Conservation (phyloP, 2,113 vertebrate species). For the Erythrocercus mccallii region DNA sequence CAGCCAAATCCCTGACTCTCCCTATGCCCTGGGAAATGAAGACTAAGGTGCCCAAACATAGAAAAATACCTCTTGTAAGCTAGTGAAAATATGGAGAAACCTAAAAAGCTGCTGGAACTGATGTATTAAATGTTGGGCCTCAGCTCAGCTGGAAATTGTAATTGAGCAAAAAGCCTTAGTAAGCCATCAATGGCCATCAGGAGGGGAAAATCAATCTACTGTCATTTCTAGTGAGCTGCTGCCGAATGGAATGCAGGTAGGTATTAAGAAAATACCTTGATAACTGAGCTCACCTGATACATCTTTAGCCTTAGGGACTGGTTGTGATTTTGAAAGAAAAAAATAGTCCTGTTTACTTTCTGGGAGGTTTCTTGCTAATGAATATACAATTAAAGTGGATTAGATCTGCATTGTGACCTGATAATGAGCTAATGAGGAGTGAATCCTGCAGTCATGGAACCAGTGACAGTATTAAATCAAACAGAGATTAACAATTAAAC, state of each 20-base stretch:
- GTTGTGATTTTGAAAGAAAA: slow-evolving; percentile 14
- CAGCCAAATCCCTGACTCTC: neutral
- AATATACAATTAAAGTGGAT: neutral
- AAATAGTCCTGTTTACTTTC: neutral
- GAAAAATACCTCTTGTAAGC: neutral
- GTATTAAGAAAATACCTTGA: neutral
- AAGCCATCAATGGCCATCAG: neutral
- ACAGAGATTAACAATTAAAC: slow-evolving; percentile 18
- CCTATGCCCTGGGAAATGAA: neutral
- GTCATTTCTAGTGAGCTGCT: neutral
- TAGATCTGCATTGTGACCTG: neutral
- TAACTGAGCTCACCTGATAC: neutral
- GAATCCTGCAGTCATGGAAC: neutral
- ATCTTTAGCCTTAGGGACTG: neutral
- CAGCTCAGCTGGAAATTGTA: neutral
- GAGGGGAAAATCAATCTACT: neutral
- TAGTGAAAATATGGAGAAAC: neutral
- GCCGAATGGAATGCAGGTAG: neutral
- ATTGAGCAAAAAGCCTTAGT: neutral
- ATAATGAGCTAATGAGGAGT: neutral
- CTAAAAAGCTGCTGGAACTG: neutral
- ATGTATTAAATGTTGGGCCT: neutral
- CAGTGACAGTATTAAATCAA: neutral
- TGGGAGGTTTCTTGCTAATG: neutral
- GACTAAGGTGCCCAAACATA: neutral